Conservation (phyloP, 2,797 vertebrate genomes). For the Intellagama lesueurii region DNA sequence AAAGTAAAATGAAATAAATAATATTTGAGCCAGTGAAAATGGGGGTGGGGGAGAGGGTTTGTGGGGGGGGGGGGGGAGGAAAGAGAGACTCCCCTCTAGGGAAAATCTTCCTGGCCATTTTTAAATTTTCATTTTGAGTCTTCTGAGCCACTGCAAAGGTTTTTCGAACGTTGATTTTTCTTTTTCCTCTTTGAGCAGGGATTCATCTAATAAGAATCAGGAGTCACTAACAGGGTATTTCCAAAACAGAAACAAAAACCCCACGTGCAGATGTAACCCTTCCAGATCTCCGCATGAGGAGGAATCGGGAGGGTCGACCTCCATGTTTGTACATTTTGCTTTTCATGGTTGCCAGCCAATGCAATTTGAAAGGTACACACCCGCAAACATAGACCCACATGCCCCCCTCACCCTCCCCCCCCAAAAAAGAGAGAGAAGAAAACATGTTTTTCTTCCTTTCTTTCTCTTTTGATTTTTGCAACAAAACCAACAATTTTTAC, state of each 20-base stretch:
- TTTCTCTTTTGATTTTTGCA: slow-evolving; percentile 45
- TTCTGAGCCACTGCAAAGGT: slow-evolving; percentile 70
- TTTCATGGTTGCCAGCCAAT: slow-evolving; percentile 58
- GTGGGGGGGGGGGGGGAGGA: slow-evolving; percentile 55
- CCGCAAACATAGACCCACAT: background rate
- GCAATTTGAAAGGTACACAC: slow-evolving; percentile 53
- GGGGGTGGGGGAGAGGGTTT: background rate
- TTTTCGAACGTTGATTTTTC: slow-evolving; percentile 62
- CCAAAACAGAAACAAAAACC: slow-evolving; percentile 30
- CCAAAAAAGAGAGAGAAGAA: background rate
- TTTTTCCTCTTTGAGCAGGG: slow-evolving; percentile 72
- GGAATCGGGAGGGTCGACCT: slow-evolving; percentile 31
- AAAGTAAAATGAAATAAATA: slow-evolving; percentile 49
- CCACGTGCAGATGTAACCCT: slow-evolving; percentile 4
- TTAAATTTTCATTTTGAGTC: slow-evolving; percentile 64
- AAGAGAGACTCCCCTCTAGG: slow-evolving; percentile 22
- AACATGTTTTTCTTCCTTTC: slow-evolving; percentile 13
- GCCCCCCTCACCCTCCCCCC: too few relatives aligned
- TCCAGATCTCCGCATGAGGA: slow-evolving; percentile 48
- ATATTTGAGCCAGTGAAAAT: slow-evolving; percentile 59
- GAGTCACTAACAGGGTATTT: slow-evolving; percentile 77
- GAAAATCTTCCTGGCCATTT: slow-evolving; percentile 47
- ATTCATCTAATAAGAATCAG: slow-evolving; percentile 66
- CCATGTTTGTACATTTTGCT: slow-evolving; percentile 38
- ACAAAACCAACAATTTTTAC: slow-evolving; percentile 22